A percentile compares a stretch with the other conserved stretches of the same genome.
phyloP scores from a whole-genome alignment of 2,888 invertebrate genomes.

The Napeogenes inachia region DNA sequence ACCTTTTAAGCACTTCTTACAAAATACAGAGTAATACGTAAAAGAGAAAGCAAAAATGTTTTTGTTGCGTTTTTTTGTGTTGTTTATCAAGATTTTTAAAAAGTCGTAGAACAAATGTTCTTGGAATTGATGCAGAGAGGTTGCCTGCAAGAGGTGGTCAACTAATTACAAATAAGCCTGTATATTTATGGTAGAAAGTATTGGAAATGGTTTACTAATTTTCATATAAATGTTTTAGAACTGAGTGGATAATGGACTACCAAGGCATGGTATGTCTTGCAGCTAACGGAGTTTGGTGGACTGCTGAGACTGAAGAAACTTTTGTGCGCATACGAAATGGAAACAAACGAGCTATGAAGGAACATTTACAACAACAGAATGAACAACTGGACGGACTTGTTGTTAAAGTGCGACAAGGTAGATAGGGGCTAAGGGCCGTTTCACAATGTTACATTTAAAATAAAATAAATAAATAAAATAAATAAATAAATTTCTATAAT shows the following conservation, averaged over 20 bases:
- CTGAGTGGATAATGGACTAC: slow-evolving; percentile 93
- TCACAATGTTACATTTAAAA: background rate
- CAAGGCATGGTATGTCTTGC: slow-evolving; percentile 92
- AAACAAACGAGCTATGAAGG: slow-evolving; percentile 92
- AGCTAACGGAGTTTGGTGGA: slow-evolving; percentile 97
- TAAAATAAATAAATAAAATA: too few species aligned
- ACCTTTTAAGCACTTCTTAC: too few species aligned
- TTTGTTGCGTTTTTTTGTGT: too few species aligned
- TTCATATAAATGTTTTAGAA: slow-evolving; percentile 63
- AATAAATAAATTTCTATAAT: background rate
- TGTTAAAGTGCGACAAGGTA: slow-evolving; percentile 79
- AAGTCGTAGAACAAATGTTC: too few species aligned
- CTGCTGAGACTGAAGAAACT: slow-evolving; percentile 94
- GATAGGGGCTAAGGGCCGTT: background rate
- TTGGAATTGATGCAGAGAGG: too few species aligned
- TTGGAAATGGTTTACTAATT: too few species aligned
- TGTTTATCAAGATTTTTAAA: too few species aligned
- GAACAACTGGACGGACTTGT: slow-evolving; percentile 90
- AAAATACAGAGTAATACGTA: too few species aligned
- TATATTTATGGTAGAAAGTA: too few species aligned
- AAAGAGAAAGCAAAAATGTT: too few species aligned
- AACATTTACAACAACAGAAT: slow-evolving; percentile 88
- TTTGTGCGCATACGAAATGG: slow-evolving; percentile 83
- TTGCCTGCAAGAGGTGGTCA: too few species aligned
- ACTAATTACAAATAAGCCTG: too few species aligned